Conservation (phyloP, 2,888 invertebrate genomes). For the Magallana nippona region DNA sequence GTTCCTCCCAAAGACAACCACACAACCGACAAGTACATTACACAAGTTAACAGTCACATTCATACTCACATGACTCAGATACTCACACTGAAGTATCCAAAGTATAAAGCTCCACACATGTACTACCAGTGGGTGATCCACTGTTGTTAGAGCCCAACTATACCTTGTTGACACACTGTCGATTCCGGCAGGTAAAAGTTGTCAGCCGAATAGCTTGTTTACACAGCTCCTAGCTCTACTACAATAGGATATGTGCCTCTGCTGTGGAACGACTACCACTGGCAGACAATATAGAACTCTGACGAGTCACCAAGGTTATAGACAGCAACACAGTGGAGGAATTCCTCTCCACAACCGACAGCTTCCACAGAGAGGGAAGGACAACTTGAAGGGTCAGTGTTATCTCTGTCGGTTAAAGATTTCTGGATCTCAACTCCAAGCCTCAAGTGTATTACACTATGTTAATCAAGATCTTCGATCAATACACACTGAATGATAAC, state of each 20-base stretch:
- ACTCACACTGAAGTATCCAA: not conserved
- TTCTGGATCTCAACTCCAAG: not conserved
- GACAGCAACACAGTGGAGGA: not conserved
- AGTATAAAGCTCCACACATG: not conserved
- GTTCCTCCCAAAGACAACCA: not conserved
- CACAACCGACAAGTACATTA: not conserved
- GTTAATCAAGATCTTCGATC: constrained; percentile 1
- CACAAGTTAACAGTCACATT: constrained; percentile 2
- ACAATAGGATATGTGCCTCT: constrained; percentile 12
- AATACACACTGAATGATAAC: not conserved
- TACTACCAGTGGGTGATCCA: not conserved
- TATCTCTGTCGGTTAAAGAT: not conserved
- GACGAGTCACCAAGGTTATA: too few species aligned
- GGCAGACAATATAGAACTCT: not conserved
- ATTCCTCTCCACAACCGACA: not conserved
- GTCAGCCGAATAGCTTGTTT: constrained; percentile 28
- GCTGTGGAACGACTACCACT: not conserved
- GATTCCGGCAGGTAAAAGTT: constrained; percentile 21
- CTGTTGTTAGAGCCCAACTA: not conserved
- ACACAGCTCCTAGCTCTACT: not conserved
- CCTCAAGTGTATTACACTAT: not conserved
- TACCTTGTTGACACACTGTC: not conserved
- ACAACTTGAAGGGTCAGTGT: constrained; percentile 1
- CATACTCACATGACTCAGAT: constrained; percentile 28
- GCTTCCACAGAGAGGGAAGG: not conserved